Evolutionary conservation across 2,113 vertebrate species (phyloP).

Genomic region (Poeciliopsis retropinna): DNA sequence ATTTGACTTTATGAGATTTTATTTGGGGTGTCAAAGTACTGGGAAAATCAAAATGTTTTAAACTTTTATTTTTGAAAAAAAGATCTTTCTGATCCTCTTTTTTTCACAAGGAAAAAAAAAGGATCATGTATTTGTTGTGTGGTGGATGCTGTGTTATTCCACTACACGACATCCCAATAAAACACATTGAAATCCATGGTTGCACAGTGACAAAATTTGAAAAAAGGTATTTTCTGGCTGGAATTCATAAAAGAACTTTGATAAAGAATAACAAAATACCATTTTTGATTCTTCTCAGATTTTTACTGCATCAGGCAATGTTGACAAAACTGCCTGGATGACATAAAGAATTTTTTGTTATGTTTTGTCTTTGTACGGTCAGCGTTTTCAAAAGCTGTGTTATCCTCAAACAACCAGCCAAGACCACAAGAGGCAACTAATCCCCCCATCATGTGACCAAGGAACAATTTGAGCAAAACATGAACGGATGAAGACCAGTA

Average conservation of each 20-base stretch:
- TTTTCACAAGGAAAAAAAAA: too few relatives aligned
- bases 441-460: slow-evolving; percentile 66
- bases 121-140: too few relatives aligned
- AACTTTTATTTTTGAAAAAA: too few relatives aligned
- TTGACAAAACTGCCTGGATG: slow-evolving; percentile 15
- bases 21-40: too few relatives aligned
- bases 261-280: neutral
- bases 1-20: neutral
- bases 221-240: neutral
- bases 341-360: slow-evolving; percentile 47
- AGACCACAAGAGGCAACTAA: slow-evolving; percentile 61
- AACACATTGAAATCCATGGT: neutral
- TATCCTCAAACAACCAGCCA: slow-evolving; percentile 63
- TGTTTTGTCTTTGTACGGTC: slow-evolving; percentile 50
- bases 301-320: slow-evolving; percentile 36
- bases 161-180: neutral
- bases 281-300: slow-evolving; percentile 7
- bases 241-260: slow-evolving; percentile 20
- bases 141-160: neutral
- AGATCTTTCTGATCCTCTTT: too few relatives aligned
- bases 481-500: slow-evolving; percentile 59
- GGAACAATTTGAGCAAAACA: slow-evolving; percentile 57
- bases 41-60: too few relatives aligned
- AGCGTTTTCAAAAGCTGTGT: slow-evolving; percentile 44
- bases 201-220: neutral